Evolutionary conservation across 2,113 vertebrate genomes (phyloP).

Genomic region (Rhagologus leucostigma): DNA sequence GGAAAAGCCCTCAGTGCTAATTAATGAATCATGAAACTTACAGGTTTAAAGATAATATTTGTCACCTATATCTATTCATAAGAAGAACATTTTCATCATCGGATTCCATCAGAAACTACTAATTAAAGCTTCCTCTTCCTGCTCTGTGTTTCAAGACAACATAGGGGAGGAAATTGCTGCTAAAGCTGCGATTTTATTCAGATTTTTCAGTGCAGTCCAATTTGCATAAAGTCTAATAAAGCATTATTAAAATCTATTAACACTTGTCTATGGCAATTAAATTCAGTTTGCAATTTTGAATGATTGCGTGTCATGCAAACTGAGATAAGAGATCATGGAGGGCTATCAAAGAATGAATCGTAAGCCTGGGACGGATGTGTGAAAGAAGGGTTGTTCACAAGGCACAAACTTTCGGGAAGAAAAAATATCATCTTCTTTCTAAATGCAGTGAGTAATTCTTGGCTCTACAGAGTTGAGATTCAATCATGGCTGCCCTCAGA

Average conservation of each 20-base stretch:
- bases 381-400: background rate
- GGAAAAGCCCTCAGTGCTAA: constrained; percentile 58
- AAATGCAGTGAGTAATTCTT: constrained; percentile 51
- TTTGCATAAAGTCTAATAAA: constrained; percentile 82
- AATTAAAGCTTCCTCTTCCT: constrained; percentile 62
- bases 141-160: constrained; percentile 49
- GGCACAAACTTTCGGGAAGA: constrained; percentile 28
- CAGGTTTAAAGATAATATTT: constrained; percentile 69
- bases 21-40: constrained; percentile 68
- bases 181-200: constrained; percentile 68
- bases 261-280: constrained; percentile 83
- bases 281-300: constrained; percentile 71
- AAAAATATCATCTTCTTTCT: constrained; percentile 56
- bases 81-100: constrained; percentile 57
- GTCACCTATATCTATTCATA: constrained; percentile 65
- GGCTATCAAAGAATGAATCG: background rate
- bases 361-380: background rate
- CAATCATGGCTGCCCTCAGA: constrained; percentile 51
- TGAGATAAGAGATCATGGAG: constrained; percentile 46
- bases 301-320: constrained; percentile 67
- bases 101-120: constrained; percentile 63
- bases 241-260: constrained; percentile 82
- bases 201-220: constrained; percentile 60
- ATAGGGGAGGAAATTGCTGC: background rate
- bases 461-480: constrained; percentile 45